Conservation (phyloP, 2,113 vertebrate genomes). For the Ammodytes dubius region DNA sequence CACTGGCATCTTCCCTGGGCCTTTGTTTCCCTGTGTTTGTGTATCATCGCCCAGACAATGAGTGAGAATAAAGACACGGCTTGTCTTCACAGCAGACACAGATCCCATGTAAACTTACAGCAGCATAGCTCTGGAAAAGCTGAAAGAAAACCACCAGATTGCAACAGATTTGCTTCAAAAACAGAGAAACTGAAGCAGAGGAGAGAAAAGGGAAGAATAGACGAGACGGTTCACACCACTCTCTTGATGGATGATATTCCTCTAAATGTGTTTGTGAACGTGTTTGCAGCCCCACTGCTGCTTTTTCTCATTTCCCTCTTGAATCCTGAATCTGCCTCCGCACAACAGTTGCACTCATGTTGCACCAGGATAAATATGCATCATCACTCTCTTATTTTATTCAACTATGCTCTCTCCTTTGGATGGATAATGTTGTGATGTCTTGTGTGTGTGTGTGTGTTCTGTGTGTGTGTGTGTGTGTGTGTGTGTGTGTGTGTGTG, state of each 20-base stretch:
- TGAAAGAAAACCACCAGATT: not conserved
- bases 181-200: not conserved
- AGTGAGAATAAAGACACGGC: too few species aligned
- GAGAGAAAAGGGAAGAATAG: not conserved
- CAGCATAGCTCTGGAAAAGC: not conserved
- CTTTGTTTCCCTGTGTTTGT: not conserved
- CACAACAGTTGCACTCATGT: not conserved
- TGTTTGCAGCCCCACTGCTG: not conserved
- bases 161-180: not conserved
- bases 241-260: not conserved
- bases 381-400: slow-evolving; percentile 17
- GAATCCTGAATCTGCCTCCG: slow-evolving; percentile 4
- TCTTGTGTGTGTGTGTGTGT: too few species aligned
- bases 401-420: not conserved
- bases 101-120: too few species aligned
- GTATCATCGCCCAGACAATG: not conserved
- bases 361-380: not conserved
- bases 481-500: too few species aligned
- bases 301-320: not conserved
- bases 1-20: not conserved
- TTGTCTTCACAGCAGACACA: not conserved
- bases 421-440: too few species aligned
- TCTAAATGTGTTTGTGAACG: not conserved
- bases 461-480: too few species aligned
- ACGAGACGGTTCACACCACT: not conserved